phyloP scores from a whole-genome alignment of 2,797 vertebrate genomes.

The Lates japonicus region DNA sequence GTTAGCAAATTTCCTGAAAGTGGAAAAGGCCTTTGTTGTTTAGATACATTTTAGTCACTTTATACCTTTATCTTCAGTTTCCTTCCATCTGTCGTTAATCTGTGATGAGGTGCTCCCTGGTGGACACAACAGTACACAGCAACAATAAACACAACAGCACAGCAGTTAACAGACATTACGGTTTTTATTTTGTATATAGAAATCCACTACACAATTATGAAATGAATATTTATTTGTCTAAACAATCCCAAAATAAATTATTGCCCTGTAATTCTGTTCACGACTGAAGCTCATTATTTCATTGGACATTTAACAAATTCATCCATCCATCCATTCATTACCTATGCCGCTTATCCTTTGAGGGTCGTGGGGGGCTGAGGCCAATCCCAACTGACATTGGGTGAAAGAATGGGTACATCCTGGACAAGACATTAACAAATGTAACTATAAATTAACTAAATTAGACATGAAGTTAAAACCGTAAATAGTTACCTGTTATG shows the following conservation, averaged over 20 bases:
- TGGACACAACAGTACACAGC: background rate
- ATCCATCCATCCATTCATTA: too few relatives aligned
- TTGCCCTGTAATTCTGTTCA: too few relatives aligned
- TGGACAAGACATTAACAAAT: background rate
- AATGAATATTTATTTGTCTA: background rate
- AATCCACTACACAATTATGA: background rate
- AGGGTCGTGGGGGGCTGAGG: too few relatives aligned
- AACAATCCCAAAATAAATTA: background rate
- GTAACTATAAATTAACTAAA: background rate
- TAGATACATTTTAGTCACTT: background rate
- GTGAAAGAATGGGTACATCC: too few relatives aligned
- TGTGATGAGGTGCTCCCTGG: background rate
- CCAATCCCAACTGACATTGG: too few relatives aligned
- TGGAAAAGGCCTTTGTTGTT: background rate
- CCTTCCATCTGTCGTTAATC: background rate
- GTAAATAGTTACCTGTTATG: too few relatives aligned
- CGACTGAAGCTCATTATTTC: background rate
- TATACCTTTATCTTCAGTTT: background rate
- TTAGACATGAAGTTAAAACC: background rate
- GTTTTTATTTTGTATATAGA: background rate
- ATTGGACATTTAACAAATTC: background rate
- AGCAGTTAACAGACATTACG: background rate
- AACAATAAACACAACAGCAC: constrained; percentile 6
- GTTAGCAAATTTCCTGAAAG: background rate
- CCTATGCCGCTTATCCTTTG: too few relatives aligned